A percentile compares a stretch with the other conserved stretches of the same genome.
phyloP scores from a whole-genome alignment of 2,888 invertebrate species.

The Corbicula japonica region DNA sequence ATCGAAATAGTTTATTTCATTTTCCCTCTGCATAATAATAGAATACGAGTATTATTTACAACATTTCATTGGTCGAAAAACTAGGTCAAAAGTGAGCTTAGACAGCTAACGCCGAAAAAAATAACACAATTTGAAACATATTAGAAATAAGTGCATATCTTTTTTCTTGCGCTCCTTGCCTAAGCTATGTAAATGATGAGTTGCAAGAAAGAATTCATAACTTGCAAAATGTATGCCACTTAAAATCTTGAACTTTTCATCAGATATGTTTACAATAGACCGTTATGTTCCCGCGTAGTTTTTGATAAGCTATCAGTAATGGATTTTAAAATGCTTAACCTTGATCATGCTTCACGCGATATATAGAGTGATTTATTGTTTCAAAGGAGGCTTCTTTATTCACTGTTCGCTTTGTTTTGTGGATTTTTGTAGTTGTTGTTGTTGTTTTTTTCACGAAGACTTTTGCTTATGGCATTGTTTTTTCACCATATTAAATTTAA shows the following conservation, averaged over 20 bases:
- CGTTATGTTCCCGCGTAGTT: not conserved
- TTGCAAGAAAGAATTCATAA: not conserved
- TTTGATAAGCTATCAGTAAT: not conserved
- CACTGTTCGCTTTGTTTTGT: not conserved
- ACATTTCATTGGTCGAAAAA: too few species aligned
- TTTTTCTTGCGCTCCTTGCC: too few species aligned
- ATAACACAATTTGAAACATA: not conserved
- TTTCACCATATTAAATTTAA: not conserved
- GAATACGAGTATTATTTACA: too few species aligned
- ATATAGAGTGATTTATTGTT: constrained; percentile 1
- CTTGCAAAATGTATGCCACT: not conserved
- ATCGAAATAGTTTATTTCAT: too few species aligned
- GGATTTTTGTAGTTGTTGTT: not conserved
- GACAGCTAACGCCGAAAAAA: not conserved
- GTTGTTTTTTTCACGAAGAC: not conserved
- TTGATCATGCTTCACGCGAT: not conserved
- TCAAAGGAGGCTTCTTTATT: not conserved
- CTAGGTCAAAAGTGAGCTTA: not conserved
- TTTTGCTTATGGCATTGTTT: not conserved
- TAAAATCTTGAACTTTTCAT: not conserved
- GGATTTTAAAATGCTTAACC: not conserved
- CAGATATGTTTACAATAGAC: not conserved
- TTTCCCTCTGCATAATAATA: too few species aligned
- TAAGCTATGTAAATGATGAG: not conserved
- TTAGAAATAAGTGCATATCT: not conserved